Evolutionary conservation across 2,888 invertebrate species (phyloP), one percentile per base, ranked within the genome.

Genomic region (Sinotaia quadrata): DNA sequence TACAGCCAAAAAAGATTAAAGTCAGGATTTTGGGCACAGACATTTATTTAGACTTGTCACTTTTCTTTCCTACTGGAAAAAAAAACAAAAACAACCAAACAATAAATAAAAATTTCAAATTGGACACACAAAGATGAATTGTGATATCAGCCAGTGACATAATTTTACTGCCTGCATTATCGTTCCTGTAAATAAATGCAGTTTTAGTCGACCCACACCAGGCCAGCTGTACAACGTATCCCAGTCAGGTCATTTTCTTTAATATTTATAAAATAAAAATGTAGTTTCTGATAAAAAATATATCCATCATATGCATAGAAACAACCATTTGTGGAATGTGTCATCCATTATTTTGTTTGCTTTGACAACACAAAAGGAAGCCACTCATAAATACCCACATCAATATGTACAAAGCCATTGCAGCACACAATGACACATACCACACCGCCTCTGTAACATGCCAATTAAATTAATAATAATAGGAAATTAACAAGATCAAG

Each of bases 241-340:
- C 24, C 47, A 47, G 21, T 21, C 47, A 47, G 24, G 47, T 47
- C 47, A 21, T 47, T n/a, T 47, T 47, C 24, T 47, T 47, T 47
- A 7, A 21, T 47, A 21, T 47, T 47, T 47, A 21, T 47, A 18
- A 2, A 29, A 54, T 29, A 54, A 54, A 54, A n/a, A n/a, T n/a
- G n/a, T n/a, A n/a, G 54, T 8, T n/a, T 24, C 24, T 29, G 27
- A 27, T 24, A 24, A 54, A 54, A 54, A 54, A 54, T 54, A 54
- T 54, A 54, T 54, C 54, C 29, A 31, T 54, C 54, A 54, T 54
- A 54, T 54, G 54, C 54, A 54, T 54, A 54, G 54, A 54, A 54
- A 54, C 54, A 54, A 54, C 54, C 54, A 29, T 54, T 54, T 54
- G 54, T 54, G 54, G 54, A 54, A 54, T 54, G 54, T 31, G 54